phyloP scores from a whole-genome alignment of 1,140 invertebrate genomes.

The Teleopsis dalmanni region DNA sequence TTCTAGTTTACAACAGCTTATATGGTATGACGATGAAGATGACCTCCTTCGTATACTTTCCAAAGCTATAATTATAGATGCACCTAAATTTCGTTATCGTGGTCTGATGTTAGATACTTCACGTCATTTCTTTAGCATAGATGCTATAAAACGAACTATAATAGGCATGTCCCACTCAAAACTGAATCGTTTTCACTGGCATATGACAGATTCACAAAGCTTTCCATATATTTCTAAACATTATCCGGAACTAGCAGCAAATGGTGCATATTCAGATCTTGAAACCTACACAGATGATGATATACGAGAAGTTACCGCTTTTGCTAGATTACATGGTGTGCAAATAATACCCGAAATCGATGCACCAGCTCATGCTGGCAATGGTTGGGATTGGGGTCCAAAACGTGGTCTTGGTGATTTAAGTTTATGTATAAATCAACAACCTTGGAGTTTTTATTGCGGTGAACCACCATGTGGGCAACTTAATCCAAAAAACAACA shows the following conservation, averaged over 20 bases:
- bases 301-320: conserved; percentile 56
- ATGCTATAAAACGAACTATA: conserved; percentile 61
- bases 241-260: conserved; percentile 62
- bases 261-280: conserved; percentile 65
- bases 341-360: conserved; percentile 62
- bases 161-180: conserved; percentile 72
- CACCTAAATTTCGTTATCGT: conserved; percentile 55
- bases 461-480: conserved; percentile 78
- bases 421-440: conserved; percentile 64
- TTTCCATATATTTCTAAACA: conserved; percentile 65
- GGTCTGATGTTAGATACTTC: conserved; percentile 71
- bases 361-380: conserved; percentile 72
- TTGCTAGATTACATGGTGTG: conserved; percentile 61
- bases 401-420: conserved; percentile 58
- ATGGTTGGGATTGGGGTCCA: conserved; percentile 72
- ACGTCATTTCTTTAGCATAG: conserved; percentile 64
- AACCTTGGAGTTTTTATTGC: conserved; percentile 70
- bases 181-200: conserved; percentile 81
- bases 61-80: conserved; percentile 52
- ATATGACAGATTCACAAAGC: conserved; percentile 74
- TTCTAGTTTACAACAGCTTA: conserved; percentile 70
- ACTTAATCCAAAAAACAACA: conserved; percentile 69
- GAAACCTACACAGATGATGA: conserved; percentile 62
- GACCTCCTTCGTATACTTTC: conserved; percentile 53
- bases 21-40: conserved; percentile 63